These are phyloP conservation scores for Chaunax sp. DNA, from an alignment of 2,797 vertebrate species.

Conservation along the genomic window DNA sequence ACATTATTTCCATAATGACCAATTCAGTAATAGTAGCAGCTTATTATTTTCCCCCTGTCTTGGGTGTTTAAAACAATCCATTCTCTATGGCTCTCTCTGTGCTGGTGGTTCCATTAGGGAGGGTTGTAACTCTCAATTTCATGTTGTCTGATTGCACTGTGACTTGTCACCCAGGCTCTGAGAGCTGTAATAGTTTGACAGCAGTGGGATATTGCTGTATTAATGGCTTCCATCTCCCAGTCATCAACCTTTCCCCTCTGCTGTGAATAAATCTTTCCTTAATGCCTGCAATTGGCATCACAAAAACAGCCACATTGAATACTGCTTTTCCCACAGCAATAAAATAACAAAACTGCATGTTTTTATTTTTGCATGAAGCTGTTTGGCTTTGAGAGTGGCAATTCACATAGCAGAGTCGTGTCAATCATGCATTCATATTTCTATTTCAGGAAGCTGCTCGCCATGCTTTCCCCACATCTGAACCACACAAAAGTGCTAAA, in stretches of 20 bases:
- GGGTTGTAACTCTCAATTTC: background rate
- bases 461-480: background rate
- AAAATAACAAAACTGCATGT: background rate
- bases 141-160: constrained; percentile 19
- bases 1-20: background rate
- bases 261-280: constrained; percentile 46
- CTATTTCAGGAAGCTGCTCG: constrained; percentile 37
- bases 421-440: constrained; percentile 12
- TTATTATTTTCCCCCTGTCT: background rate
- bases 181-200: constrained; percentile 34
- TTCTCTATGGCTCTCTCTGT: background rate
- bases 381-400: background rate
- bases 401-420: constrained; percentile 8
- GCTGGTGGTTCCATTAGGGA: background rate
- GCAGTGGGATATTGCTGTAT: constrained; percentile 28
- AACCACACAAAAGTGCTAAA: constrained; percentile 30
- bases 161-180: constrained; percentile 16
- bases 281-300: constrained; percentile 21
- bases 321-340: background rate
- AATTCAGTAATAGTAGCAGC: background rate
- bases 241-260: constrained; percentile 36
- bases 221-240: constrained; percentile 52
- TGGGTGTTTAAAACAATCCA: no score
- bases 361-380: constrained; percentile 9
- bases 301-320: constrained; percentile 9